A percentile compares a stretch with the other conserved stretches of the same genome.
Conservation (phyloP, 2,888 invertebrate species). For the Lasius fuliginosus region DNA sequence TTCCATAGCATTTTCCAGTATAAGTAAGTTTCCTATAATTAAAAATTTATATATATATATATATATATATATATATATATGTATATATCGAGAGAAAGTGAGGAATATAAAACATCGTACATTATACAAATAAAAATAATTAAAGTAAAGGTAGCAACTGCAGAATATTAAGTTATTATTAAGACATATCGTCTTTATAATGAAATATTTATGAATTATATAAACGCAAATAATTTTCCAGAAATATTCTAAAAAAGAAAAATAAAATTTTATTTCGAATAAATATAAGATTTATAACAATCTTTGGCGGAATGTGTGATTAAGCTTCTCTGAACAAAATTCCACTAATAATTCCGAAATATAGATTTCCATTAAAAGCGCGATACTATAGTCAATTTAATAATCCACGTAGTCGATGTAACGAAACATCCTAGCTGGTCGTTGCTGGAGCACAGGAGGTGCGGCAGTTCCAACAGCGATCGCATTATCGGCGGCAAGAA, state of each 20-base stretch:
- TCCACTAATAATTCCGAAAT: background rate
- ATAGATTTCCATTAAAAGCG: background rate
- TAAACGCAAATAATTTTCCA: background rate
- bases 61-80: no score
- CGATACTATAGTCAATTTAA: slow-evolving; percentile 6
- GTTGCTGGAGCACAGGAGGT: slow-evolving; percentile 86
- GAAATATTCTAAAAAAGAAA: background rate
- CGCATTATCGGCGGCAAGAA: slow-evolving; percentile 77
- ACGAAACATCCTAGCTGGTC: slow-evolving; percentile 87
- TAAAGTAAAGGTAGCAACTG: background rate
- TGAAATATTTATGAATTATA: background rate
- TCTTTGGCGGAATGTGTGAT: background rate
- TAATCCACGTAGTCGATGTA: slow-evolving; percentile 58
- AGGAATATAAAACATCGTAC: background rate
- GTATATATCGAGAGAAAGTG: no score
- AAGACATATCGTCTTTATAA: no score
- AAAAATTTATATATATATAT: background rate
- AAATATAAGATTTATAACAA: background rate
- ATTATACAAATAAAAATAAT: background rate
- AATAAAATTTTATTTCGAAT: background rate
- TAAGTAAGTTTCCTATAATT: slow-evolving; percentile 12
- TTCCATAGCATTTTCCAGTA: background rate
- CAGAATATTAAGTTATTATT: no score
- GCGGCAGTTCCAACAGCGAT: slow-evolving; percentile 88
- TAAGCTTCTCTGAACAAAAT: background rate